Evolutionary conservation across 2,113 vertebrate genomes (phyloP).

Genomic region (Pedionomus torquatus): DNA sequence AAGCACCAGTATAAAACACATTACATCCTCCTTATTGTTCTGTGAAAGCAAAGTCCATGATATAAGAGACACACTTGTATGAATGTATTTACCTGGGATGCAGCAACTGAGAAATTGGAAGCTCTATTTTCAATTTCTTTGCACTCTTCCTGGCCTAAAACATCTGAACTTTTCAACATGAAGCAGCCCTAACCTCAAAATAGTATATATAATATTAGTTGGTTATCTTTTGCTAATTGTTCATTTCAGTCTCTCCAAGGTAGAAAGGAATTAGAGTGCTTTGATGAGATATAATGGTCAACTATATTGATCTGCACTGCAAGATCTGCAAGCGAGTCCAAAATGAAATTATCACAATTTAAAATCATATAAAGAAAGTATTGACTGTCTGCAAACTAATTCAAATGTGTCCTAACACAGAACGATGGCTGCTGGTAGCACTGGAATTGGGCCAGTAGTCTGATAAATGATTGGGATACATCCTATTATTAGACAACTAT

Average conservation of each 20-base stretch:
- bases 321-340: constrained; percentile 27
- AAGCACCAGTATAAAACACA: background rate
- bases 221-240: constrained; percentile 41
- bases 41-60: background rate
- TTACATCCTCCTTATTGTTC: background rate
- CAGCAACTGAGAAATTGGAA: background rate
- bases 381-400: constrained; percentile 38
- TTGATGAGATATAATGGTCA: constrained; percentile 64
- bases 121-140: background rate
- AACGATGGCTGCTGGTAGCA: background rate
- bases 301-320: constrained; percentile 46
- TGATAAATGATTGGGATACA: background rate
- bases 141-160: background rate
- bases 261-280: constrained; percentile 69
- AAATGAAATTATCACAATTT: constrained; percentile 69
- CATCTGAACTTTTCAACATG: background rate
- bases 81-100: background rate
- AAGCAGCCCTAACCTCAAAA: constrained; percentile 44
- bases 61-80: background rate
- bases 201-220: constrained; percentile 10
- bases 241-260: constrained; percentile 29
- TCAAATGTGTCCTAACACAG: constrained; percentile 17
- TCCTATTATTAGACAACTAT: background rate
- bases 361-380: constrained; percentile 53
- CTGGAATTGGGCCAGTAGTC: background rate